Conservation (phyloP, 2,888 invertebrate species). For the Chalcosyrphus nemorum region DNA sequence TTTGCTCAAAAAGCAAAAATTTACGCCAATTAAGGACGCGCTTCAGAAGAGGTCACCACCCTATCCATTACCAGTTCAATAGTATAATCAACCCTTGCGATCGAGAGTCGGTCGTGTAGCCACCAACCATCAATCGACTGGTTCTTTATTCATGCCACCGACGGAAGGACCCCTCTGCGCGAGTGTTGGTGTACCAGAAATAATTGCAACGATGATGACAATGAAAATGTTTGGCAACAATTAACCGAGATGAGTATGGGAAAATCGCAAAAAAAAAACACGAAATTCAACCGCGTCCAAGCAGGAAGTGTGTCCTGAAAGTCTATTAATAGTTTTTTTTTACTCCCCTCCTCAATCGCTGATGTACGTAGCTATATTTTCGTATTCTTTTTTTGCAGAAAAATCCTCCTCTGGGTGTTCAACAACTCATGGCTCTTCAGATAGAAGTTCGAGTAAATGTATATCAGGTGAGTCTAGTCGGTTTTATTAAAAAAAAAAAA, state of each 20-base stretch:
- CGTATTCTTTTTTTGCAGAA: constrained; percentile 76
- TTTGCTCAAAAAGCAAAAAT: constrained; percentile 81
- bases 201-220: constrained; percentile 67
- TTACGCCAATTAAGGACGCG: constrained; percentile 82
- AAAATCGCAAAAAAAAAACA: constrained; percentile 36
- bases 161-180: constrained; percentile 27
- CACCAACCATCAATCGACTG: constrained; percentile 33
- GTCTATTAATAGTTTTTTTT: constrained; percentile 17
- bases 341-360: too few relatives aligned
- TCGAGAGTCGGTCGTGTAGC: constrained; percentile 37
- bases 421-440: constrained; percentile 76
- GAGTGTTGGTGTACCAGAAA: constrained; percentile 61
- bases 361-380: too few relatives aligned
- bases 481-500: too few relatives aligned
- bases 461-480: constrained; percentile 79
- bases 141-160: constrained; percentile 3
- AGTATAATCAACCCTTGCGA: constrained; percentile 64
- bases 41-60: constrained; percentile 77
- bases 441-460: constrained; percentile 78
- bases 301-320: constrained; percentile 49
- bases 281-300: constrained; percentile 50
- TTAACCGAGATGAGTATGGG: constrained; percentile 50
- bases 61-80: constrained; percentile 77
- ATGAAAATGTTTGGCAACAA: constrained; percentile 63
- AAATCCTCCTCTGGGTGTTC: constrained; percentile 80